Base-by-base conservation (phyloP, 2,888 invertebrate genomes). In the Congeria kusceri region DNA sequence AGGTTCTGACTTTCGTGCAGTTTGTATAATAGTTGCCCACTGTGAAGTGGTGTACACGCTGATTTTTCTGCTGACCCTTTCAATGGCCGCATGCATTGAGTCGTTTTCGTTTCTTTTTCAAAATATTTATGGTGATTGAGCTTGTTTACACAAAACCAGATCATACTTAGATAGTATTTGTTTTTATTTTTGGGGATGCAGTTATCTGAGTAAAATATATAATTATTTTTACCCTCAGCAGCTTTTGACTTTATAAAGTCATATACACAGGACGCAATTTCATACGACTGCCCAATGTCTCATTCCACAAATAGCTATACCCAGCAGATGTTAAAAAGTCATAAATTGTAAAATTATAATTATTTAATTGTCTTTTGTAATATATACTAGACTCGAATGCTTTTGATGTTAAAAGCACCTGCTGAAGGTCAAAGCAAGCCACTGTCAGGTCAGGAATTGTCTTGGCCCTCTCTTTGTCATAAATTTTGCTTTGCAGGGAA, bases 41-140 rank as follows among this genome's bases (percentile, higher is more conserved):
- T 77, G 72, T 2, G 63, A 20, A 46, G 71, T 62, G 47, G 77
- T 67, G 29, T 72, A 77, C 4, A 77, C 47, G 47, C 25, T 56
- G 20, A 71, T 53, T 18, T 11, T 46, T 18, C 62, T 9, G 72
- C 62, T 72, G 25, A 67, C 67, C 27, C 39, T 53, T 57, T 77
- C 77, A 27, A 72, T 71, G 23, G 44, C 27, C 15, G 77, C 65
- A 66, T 77, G 77, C 7, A 77, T 62, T 0, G 77, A 65, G 29
- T 77, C 76, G 47, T 69, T 69, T 47, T 76, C 65, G 65, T 76
- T 76, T 61, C 69, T 39, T 69, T 69, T 53, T 76, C 75, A 1
- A 75, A 28, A 20, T 75, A 75, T 58, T 68, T 75, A n/a, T 75
- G 75, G 7, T 28, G 20, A 9, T 74, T 56, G 11, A 27, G 65